Conservation (phyloP, 2,113 vertebrate species). For the Morone saxatilis region DNA sequence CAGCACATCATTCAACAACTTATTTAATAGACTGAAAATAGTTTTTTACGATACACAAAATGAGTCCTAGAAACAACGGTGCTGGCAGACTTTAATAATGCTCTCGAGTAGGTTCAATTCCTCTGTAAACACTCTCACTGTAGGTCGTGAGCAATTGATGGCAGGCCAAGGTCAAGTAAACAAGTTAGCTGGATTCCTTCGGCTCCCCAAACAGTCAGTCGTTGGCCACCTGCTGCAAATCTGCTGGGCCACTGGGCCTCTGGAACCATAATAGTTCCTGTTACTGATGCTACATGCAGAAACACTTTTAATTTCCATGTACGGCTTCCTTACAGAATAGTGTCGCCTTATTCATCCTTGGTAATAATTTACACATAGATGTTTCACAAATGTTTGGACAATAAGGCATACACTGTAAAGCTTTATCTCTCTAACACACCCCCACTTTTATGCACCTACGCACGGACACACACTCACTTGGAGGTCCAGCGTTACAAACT, state of each 20-base stretch:
- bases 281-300: constrained; percentile 11
- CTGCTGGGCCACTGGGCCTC: constrained; percentile 16
- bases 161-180: constrained; percentile 58
- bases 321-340: background rate
- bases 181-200: constrained; percentile 53
- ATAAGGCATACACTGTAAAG: background rate
- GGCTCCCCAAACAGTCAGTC: constrained; percentile 37
- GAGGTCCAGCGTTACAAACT: background rate
- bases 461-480: background rate
- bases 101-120: constrained; percentile 32
- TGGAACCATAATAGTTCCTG: constrained; percentile 20
- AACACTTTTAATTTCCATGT: background rate
- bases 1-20: background rate
- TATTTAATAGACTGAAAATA: background rate
- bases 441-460: background rate
- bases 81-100: constrained; percentile 43
- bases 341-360: background rate
- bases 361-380: background rate
- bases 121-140: constrained; percentile 54
- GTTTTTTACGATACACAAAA: background rate
- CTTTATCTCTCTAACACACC: background rate
- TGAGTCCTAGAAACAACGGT: constrained; percentile 9
- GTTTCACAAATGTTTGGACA: constrained; percentile 23
- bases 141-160: constrained; percentile 35
- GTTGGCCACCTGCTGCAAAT: constrained; percentile 50